Base-by-base conservation (phyloP, 2,797 vertebrate genomes). In the Enteromius radiatus region DNA sequence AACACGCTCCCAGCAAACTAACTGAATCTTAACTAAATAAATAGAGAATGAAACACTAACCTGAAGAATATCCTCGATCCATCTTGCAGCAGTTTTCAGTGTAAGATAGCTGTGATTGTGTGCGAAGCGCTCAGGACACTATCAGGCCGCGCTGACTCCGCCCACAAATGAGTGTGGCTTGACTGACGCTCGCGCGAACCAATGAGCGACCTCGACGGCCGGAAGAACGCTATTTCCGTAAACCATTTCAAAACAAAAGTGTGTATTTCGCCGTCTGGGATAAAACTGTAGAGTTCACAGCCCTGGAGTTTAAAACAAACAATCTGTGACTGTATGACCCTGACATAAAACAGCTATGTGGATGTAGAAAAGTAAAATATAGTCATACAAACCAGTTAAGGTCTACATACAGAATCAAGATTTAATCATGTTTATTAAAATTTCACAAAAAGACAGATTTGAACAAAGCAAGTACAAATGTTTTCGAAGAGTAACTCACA, bases 61-160 rank as follows among this genome's bases (percentile, higher is more conserved):
- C 80, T 82, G 80, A 76, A 68, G 73, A 82, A 36, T 76, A 82
- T 67, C 80, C 80, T n/a, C 80, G 71, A 26, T 82, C 80, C 80
- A 82, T 82, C 14, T 8, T 45, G 71, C 12, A 1, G 38, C 43
- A 17, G 76, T 17, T 2, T 2, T 26, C 1, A 14, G 76, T 19
- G 63, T 17, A 8, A 43, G 41, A 43, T 12, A 0, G 9, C 28
- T 36, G 28, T 5, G 43, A 17, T 1, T 31, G 23, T 54, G 11
- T 1, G 45, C 2, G 63, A 36, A 1, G 63, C 31, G 6, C 15
- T 52, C 26, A 1, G 11, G 43, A 8, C 26, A 23, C 19, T 36
- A 47, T 31, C 63, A 68, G 80, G 23, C 80, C 59, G 19, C 56
- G 0, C n/a, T 38, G 21, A 21, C 63, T 28, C 63, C 61, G 36